Evolutionary conservation across 2,113 vertebrate species (phyloP), one percentile per base, ranked within the genome.

Genomic region (Pseudorhombus dupliciocellatus): DNA sequence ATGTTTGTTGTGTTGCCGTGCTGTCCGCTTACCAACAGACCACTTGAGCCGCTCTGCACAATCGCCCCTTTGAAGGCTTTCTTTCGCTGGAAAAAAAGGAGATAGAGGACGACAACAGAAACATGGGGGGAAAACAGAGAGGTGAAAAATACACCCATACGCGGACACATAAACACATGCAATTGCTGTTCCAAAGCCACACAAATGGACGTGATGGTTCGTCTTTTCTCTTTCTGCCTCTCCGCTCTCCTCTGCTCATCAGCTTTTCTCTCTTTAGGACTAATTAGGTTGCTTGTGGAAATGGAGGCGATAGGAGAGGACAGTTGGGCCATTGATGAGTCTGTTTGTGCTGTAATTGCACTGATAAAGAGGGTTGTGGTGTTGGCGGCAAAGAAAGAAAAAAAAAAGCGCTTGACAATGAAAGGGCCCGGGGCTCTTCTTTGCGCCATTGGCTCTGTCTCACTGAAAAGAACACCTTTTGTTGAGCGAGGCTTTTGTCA

Each of bases 241-340:
- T 84, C 75, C 86, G 66, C 79, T 89, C 42, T 18, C 42, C 42
- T 18, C 42, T 52, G 75, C 80, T 90, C 85, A 79, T 92, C 71
- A 59, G 85, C 84, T 86, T 88, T 85, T 83, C 87, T 80, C 87
- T 92, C 90, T 93, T 93, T 92, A 90, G 81, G 82, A 84, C 93
- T 95, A 95, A 95, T 96, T 94, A 95, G 92, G 86, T 87, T 90
- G 92, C 90, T 93, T 80, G 82, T 89, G 88, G 90, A 89, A 89
- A 91, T 73, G 72, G 87, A 88, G 83, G 82, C 80, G 75, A 87
- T 91, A 79, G 84, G 81, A 91, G 86, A 86, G 91, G 89, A 89
- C 87, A 84, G 89, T 90, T 73, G 75, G 86, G 70, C 77, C 90
- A 64, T 51, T 90, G 89, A 92, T 91, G 87, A 91, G 88, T 87